Evolutionary conservation across 2,888 invertebrate species (phyloP), one percentile per base, ranked within the genome.

Genomic region (Cylloceria caligata): DNA sequence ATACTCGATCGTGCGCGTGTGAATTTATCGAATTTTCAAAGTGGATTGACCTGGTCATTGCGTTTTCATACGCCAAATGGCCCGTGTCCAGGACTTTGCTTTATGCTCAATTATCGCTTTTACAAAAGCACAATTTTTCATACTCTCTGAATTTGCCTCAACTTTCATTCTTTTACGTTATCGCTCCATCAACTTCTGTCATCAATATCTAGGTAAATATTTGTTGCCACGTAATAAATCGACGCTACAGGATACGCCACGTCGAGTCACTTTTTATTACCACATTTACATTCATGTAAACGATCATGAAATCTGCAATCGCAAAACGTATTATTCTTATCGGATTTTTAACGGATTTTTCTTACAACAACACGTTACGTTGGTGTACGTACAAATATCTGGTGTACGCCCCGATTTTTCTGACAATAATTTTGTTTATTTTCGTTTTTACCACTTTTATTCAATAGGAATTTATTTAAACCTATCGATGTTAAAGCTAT

Each of bases 121-220:
- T 45, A 69, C 80, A 45, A 68, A 62, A 64, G 74, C 34, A 30
- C 49, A 67, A 68, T 64, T 60, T 69, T 64, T 27, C 47, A 21
- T 30, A 39, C 71, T 49, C 34, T 62, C 19, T 24, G 9, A 11
- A 45, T 24, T 36, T 19, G n/a, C n/a, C 19, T 24, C 42, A 27
- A 11, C n/a, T 65, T n/a, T n/a, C n/a, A n/a, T n/a, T n/a, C 24
- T 34, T 34, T 30, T 81, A 72, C 24, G 24, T 76, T 30, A 67
- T 64, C 77, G 62, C 68, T 65, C 76, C 67, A 81, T 81, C 76
- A 73, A 49, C 57, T 67, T 55, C 57, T 64, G 77, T 81, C 71
- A 39, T 24, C 52, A 42, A n/a, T 62, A 64, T 69, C 62, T n/a
- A 16, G 62, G 30, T 57, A 36, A 64, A 77, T 73, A 67, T 76